Conservation (phyloP, 2,797 vertebrate genomes). For the Halcyon chelicuti region DNA sequence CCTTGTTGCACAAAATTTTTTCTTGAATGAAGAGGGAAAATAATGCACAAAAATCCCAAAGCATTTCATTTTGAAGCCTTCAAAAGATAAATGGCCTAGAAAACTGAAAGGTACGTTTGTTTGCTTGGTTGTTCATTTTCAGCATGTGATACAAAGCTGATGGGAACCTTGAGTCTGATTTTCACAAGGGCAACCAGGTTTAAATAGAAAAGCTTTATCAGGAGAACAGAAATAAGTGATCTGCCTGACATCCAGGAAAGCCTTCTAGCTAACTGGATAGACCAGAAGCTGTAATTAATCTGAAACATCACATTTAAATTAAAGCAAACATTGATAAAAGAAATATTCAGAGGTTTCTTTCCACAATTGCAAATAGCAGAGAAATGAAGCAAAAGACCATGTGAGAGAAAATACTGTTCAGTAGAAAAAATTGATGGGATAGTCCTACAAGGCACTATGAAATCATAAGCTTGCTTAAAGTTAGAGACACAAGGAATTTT, state of each 20-base stretch:
- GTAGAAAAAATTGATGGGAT: background rate
- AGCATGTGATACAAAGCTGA: background rate
- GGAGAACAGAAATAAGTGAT: background rate
- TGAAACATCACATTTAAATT: background rate
- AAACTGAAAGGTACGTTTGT: background rate
- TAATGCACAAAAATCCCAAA: background rate
- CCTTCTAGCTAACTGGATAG: background rate
- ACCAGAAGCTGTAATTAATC: background rate
- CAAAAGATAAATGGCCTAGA: background rate
- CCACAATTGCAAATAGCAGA: background rate
- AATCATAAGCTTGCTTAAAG: background rate
- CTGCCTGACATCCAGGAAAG: background rate
- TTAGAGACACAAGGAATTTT: background rate
- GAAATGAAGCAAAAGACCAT: background rate
- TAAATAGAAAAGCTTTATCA: background rate
- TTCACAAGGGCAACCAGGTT: background rate
- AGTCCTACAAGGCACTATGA: background rate
- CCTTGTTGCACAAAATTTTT: background rate
- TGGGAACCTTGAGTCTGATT: background rate
- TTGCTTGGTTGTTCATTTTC: background rate
- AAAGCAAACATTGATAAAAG: background rate
- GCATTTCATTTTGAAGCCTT: background rate
- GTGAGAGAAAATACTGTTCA: background rate
- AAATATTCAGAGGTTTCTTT: background rate
- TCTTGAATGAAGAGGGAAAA: background rate